Evolutionary conservation across 2,797 vertebrate species (phyloP).

Genomic region (Enteromius viviparus): DNA sequence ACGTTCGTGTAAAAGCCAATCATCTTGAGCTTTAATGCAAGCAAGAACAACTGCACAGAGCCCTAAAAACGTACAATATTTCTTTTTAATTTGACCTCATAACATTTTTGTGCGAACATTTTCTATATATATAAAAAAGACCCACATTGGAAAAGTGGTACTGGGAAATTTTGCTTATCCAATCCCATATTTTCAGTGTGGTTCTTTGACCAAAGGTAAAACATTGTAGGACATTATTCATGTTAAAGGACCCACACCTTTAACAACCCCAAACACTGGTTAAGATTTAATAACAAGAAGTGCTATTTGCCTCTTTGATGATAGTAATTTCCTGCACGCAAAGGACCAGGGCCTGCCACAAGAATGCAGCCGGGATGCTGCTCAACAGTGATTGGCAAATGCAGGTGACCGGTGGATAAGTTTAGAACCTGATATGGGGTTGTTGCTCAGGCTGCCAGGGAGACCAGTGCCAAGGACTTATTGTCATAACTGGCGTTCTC

Average conservation of each 20-base stretch:
- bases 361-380: conserved; percentile 19
- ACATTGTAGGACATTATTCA: background rate
- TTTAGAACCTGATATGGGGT: conserved; percentile 56
- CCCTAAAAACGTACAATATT: background rate
- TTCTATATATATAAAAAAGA: background rate
- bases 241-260: background rate
- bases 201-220: background rate
- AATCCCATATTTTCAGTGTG: background rate
- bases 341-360: conserved; percentile 2
- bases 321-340: conserved; percentile 33
- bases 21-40: background rate
- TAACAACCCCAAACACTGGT: conserved; percentile 5
- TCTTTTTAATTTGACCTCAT: background rate
- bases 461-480: conserved; percentile 59
- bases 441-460: conserved; percentile 26
- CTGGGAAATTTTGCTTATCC: background rate
- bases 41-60: background rate
- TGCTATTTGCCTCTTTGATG: conserved; percentile 45
- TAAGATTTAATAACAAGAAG: conserved; percentile 12
- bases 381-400: conserved; percentile 62
- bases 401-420: conserved; percentile 61
- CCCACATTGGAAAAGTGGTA: background rate
- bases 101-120: background rate
- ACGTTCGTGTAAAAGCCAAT: background rate
- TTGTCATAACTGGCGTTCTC: conserved; percentile 62